Evolutionary conservation across 2,888 invertebrate species (phyloP).

Genomic region (Parascotia fuliginaria): DNA sequence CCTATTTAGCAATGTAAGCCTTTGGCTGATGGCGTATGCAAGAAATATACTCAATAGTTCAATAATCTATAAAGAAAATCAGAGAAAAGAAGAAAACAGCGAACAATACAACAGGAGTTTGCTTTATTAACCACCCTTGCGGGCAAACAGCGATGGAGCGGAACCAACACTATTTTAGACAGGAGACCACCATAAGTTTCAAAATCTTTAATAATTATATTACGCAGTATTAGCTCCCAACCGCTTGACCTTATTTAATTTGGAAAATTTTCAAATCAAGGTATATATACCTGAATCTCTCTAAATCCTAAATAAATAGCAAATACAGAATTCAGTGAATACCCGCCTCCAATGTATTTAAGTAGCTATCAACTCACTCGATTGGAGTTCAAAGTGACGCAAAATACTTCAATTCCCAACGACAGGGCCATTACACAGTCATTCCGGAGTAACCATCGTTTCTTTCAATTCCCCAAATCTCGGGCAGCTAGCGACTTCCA

Average conservation of each 20-base stretch:
- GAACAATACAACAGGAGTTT: too few relatives aligned
- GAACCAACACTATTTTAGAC: too few relatives aligned
- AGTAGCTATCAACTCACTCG: slow-evolving; percentile 8
- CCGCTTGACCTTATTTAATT: neutral
- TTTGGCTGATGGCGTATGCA: too few relatives aligned
- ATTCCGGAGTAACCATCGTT: slow-evolving; percentile 23
- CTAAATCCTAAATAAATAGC: neutral
- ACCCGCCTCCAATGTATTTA: neutral
- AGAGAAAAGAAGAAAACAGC: too few relatives aligned
- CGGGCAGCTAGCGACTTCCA: slow-evolving; percentile 2
- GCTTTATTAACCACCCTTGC: too few relatives aligned
- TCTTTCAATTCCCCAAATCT: slow-evolving; percentile 18
- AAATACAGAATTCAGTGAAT: neutral
- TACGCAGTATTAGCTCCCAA: neutral
- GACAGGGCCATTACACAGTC: slow-evolving; percentile 26
- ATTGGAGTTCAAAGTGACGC: slow-evolving; percentile 25
- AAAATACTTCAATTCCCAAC: slow-evolving; percentile 24
- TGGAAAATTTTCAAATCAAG: neutral
- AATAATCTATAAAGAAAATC: too few relatives aligned
- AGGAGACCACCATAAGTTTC: too few relatives aligned
- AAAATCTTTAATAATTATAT: too few relatives aligned
- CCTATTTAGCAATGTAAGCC: too few relatives aligned
- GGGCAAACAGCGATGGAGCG: too few relatives aligned
- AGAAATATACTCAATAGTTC: too few relatives aligned
- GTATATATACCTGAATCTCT: neutral